Percentiles rank a stretch among this genome's conserved stretches.
phyloP scores from a whole-genome alignment of 1,140 invertebrate species.

The Hycleus cichorii region DNA sequence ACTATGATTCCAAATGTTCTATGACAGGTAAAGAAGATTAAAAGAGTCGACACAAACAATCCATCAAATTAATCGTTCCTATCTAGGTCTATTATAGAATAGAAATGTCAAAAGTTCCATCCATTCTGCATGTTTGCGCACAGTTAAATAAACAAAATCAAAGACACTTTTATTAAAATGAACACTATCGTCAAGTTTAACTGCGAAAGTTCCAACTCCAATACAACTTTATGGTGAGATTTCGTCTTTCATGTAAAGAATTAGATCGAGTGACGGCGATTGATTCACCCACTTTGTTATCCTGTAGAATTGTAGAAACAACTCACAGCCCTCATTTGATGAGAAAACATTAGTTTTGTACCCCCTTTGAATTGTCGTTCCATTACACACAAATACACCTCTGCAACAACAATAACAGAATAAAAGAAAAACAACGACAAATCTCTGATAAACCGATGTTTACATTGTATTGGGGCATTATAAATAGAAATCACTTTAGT shows the following conservation, averaged over 20 bases:
- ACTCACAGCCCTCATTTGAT: neutral
- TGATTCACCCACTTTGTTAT: conserved; percentile 11
- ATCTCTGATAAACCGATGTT: too few species aligned
- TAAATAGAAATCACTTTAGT: too few species aligned
- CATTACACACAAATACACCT: too few species aligned
- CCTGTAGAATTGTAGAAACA: neutral
- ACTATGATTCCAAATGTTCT: conserved; percentile 10
- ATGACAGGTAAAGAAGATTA: conserved; percentile 12
- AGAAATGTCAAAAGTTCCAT: too few species aligned
- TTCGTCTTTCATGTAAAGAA: conserved; percentile 9
- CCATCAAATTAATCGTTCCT: conserved; percentile 2
- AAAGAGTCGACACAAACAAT: conserved; percentile 10
- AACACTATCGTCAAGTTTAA: conserved; percentile 7
- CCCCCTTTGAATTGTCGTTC: too few species aligned
- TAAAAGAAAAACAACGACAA: too few species aligned
- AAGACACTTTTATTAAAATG: neutral
- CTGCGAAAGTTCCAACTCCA: conserved; percentile 12
- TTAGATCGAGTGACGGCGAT: conserved; percentile 11
- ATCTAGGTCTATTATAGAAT: too few species aligned
- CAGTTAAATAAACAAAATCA: too few species aligned
- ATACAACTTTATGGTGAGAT: conserved; percentile 18
- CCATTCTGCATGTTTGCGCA: too few species aligned
- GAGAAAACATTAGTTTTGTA: too few species aligned
- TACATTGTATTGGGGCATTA: too few species aligned
- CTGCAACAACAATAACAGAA: too few species aligned